phyloP scores from a whole-genome alignment of 2,888 invertebrate species.

The Erebia epiphron region DNA sequence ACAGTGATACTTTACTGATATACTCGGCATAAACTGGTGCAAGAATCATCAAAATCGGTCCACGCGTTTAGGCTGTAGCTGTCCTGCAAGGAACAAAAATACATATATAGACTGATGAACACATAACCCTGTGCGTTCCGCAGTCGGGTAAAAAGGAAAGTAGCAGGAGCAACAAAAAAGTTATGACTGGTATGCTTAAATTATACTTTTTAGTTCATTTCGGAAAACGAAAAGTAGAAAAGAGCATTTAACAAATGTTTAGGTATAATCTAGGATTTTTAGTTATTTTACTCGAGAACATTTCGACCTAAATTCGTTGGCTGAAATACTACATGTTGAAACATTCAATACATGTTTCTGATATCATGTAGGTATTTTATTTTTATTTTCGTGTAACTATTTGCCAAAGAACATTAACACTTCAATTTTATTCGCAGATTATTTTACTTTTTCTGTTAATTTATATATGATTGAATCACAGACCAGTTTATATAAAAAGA shows the following conservation, averaged over 20 bases:
- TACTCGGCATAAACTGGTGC: too few relatives aligned
- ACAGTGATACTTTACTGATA: too few relatives aligned
- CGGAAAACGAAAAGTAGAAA: conserved; percentile 1
- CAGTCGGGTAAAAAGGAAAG: conserved; percentile 22
- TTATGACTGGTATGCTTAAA: conserved; percentile 9
- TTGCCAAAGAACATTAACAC: not conserved
- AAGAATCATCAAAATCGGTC: too few relatives aligned
- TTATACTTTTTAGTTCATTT: conserved; percentile 11
- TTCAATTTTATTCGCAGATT: too few relatives aligned
- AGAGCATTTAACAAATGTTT: conserved; percentile 6
- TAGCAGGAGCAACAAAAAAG: conserved; percentile 10
- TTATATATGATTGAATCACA: too few relatives aligned
- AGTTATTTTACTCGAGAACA: not conserved
- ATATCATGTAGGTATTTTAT: not conserved
- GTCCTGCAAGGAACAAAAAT: too few relatives aligned
- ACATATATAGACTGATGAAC: too few relatives aligned
- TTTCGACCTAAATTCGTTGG: not conserved
- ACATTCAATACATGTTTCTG: conserved; percentile 6
- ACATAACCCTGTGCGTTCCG: too few relatives aligned
- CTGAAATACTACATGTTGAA: not conserved
- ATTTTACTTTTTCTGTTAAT: too few relatives aligned
- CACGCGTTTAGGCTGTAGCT: too few relatives aligned
- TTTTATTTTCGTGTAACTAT: not conserved
- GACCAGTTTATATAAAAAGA: too few relatives aligned
- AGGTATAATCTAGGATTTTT: not conserved